phyloP scores from a whole-genome alignment of 1,140 invertebrate species.

The Colletes latitarsis region DNA sequence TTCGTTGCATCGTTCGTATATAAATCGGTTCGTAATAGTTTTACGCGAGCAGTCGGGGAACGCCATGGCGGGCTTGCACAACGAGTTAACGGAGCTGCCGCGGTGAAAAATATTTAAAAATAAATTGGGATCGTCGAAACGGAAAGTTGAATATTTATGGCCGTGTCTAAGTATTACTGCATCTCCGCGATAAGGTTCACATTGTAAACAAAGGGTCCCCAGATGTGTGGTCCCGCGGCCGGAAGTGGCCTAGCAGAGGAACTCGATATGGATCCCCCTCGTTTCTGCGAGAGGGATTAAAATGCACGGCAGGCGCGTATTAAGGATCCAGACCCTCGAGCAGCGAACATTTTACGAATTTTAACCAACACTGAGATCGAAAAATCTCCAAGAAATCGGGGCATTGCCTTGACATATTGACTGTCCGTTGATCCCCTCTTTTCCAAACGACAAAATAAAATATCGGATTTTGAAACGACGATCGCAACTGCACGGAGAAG shows the following conservation, averaged over 20 bases:
- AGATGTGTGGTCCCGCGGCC: slow-evolving; percentile 34
- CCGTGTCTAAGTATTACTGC: slow-evolving; percentile 2
- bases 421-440: no score
- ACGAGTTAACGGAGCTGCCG: no score
- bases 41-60: no score
- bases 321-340: not conserved
- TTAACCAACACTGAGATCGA: not conserved
- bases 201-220: slow-evolving; percentile 35
- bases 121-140: not conserved
- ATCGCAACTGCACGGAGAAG: no score
- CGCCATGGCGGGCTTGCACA: no score
- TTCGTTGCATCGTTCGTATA: no score
- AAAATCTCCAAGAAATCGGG: no score
- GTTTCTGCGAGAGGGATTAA: slow-evolving; percentile 26
- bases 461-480: no score
- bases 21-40: not conserved
- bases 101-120: not conserved
- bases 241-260: slow-evolving; percentile 35
- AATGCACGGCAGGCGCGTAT: slow-evolving; percentile 3
- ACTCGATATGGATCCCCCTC: slow-evolving; percentile 38
- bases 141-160: not conserved
- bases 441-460: no score
- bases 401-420: no score
- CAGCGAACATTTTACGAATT: not conserved
- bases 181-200: slow-evolving; percentile 11